phyloP scores from a whole-genome alignment of 2,888 invertebrate species.

The Cantharis lateralis region DNA sequence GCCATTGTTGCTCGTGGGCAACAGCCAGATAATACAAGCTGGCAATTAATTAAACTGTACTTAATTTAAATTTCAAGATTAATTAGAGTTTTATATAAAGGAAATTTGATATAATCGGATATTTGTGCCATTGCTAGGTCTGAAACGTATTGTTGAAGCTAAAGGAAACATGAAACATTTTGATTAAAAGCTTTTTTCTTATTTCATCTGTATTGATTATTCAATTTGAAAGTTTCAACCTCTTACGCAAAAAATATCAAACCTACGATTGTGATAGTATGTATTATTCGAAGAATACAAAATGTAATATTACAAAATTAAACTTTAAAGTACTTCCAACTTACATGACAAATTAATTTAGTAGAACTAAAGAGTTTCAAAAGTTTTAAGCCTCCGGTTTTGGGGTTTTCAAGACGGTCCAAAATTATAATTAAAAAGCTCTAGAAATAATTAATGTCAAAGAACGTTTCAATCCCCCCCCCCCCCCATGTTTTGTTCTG shows the following conservation, averaged over 20 bases:
- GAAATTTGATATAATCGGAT: not conserved
- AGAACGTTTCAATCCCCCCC: too few species aligned
- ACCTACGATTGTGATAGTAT: not conserved
- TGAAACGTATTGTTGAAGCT: not conserved
- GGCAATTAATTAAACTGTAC: not conserved
- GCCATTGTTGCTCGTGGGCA: not conserved
- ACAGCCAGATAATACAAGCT: not conserved
- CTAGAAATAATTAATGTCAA: too few species aligned
- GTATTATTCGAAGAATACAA: not conserved
- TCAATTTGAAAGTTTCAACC: not conserved
- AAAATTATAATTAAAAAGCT: too few species aligned
- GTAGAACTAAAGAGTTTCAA: not conserved
- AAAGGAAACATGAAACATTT: not conserved
- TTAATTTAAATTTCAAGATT: not conserved
- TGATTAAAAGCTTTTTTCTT: not conserved
- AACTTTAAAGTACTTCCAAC: not conserved
- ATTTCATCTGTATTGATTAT: not conserved
- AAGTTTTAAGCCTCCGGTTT: too few species aligned
- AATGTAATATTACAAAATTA: not conserved
- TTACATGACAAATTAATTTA: not conserved
- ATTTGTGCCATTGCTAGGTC: not conserved
- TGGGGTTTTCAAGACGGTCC: too few species aligned
- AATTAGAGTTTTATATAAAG: not conserved
- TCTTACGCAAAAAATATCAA: not conserved
- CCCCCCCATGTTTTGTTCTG: too few species aligned